Base-by-base conservation (phyloP, 1,140 invertebrate species). In the Dolichoris vasculosae region DNA sequence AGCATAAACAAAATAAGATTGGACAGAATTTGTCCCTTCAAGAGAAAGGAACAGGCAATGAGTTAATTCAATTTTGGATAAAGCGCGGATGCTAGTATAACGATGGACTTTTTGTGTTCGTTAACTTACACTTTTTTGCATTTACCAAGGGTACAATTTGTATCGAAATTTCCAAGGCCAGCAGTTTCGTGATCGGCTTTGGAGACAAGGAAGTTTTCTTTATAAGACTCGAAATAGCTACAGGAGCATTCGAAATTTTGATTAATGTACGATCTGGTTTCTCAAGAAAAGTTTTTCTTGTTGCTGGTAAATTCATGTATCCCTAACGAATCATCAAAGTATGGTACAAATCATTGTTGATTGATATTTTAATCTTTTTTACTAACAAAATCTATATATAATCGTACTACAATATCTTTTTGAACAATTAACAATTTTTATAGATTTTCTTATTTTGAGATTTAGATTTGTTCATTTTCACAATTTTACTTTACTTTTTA, bases 161-260 rank as follows among this genome's bases (percentile, higher is more conserved):
- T 23, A 8, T 55, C 26, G 48, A 20, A 26, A 20, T 8, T 63
- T 35, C 20, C 35, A 32, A 67, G 30, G 20, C 7, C 32, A 11
- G 35, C 13, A n/a, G 32, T n/a, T 80, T 80, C 43, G 75, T 23
- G 75, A 79, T 79, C 32, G 35, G 55, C 20, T 63, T 23, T 79
- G 46, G 55, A 23, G 48, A 40, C 26, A n/a, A 38, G 51, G 76
- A 20, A 51, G n/a, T 51, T 77, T 77, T 55, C 30, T 23, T 7
- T 48, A 7, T 17, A 35, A 51, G 2, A 78, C 30, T 32, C 17
- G n/a, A 35, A 46, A 76, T 51, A 48, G 2, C 26, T 48, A 0
- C 9, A 48, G 73, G 13, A 48, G 73, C 3, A 67, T 9, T 43
- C 69, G 20, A 26, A 73, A 17, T 73, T 73, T 73, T 23, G 43